A percentile compares a stretch with the other conserved stretches of the same genome.
Conservation (phyloP, 2,888 invertebrate genomes). For the Drosophila falleni region DNA sequence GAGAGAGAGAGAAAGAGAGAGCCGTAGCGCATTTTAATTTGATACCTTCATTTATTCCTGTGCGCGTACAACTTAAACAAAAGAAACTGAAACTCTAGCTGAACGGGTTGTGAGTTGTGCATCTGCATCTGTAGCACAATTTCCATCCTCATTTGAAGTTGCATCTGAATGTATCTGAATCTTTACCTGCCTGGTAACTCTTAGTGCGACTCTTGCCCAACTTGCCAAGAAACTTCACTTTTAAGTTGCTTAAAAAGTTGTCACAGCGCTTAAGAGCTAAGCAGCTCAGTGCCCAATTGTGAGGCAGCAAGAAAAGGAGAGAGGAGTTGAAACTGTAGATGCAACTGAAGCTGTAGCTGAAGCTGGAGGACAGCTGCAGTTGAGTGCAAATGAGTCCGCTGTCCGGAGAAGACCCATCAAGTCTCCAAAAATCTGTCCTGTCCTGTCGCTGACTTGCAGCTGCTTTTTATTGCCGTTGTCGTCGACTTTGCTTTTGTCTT, state of each 20-base stretch:
- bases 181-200: constrained; percentile 56
- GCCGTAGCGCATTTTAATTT: constrained; percentile 75
- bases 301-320: constrained; percentile 21
- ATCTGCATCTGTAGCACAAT: constrained; percentile 1
- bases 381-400: constrained; percentile 64
- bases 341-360: neutral
- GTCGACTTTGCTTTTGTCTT: constrained; percentile 47
- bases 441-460: constrained; percentile 71
- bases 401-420: constrained; percentile 37
- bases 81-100: constrained; percentile 62
- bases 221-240: constrained; percentile 62
- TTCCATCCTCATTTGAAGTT: constrained; percentile 11
- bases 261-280: constrained; percentile 77
- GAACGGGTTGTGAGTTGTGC: constrained; percentile 34
- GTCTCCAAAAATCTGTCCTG: constrained; percentile 46
- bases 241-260: constrained; percentile 81
- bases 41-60: constrained; percentile 73
- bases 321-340: neutral
- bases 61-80: constrained; percentile 73
- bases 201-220: constrained; percentile 40
- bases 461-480: constrained; percentile 71
- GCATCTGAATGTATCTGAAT: constrained; percentile 25
- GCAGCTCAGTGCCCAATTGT: constrained; percentile 67
- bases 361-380: constrained; percentile 51
- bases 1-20: constrained; percentile 14